Evolutionary conservation across 2,888 invertebrate genomes (phyloP), one percentile per base, ranked within the genome.

Genomic region (Rhagium mordax): DNA sequence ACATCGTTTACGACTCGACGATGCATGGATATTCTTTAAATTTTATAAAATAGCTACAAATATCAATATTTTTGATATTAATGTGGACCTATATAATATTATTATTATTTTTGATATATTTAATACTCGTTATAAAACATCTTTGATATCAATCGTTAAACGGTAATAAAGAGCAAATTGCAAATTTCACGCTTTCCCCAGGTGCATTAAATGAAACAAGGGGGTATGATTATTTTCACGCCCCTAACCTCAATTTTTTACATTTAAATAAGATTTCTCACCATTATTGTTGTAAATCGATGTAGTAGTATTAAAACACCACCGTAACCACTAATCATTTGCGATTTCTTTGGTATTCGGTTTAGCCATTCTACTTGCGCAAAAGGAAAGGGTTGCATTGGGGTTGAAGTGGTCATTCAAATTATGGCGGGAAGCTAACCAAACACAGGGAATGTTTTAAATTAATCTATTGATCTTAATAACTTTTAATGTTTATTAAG

Each of bases 261-360:
- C 5, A 55, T 57, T 7, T 15, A 47, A 57, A 57, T 41, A 41
- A 33, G 33, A 41, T 61, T 15, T 41, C 69, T 69, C 16, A 69
- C 69, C 69, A 69, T 60, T 27, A 41, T 61, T 65, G 53, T 65
- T 53, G 65, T 53, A 65, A 65, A 65, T 53, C 65, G 53, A 53
- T 33, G 65, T 21, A 65, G 8, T 24, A 18, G 51, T 53, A 65
- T 53, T 20, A 51, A 65, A 65, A 29, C 51, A 51, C 48, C 64
- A 24, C 64, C 64, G 48, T 27, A 13, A 5, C 18, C 53, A 33
- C 33, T 21, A 18, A 51, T 51, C 65, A 51, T 21, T 65, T 51
- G 51, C 51, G 21, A 61, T 61, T 61, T 53, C 20, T 29, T 53
- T 41, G 61, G 27, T 20, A 33, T 51, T 61, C 41, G n/a, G 61